Evolutionary conservation across 2,888 invertebrate species (phyloP).

Genomic region (Sphaeridia pumilis): DNA sequence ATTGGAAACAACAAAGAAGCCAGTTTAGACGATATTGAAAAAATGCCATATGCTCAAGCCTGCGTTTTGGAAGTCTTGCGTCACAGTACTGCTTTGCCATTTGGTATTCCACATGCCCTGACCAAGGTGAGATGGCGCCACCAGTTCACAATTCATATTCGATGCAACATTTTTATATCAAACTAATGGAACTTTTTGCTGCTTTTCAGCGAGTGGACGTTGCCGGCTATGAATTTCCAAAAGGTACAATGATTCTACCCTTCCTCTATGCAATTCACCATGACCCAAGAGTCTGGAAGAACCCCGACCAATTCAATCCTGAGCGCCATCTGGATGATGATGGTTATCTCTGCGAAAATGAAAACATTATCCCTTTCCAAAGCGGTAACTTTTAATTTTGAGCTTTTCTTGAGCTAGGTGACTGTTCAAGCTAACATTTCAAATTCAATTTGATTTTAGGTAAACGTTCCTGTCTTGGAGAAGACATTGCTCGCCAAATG

Average conservation of each 20-base stretch:
- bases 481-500: constrained; percentile 65
- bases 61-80: constrained; percentile 66
- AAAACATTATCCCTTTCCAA: constrained; percentile 51
- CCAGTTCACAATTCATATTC: no score
- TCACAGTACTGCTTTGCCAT: constrained; percentile 63
- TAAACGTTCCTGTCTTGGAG: constrained; percentile 73
- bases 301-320: constrained; percentile 73
- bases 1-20: constrained; percentile 33
- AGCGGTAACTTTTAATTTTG: no score
- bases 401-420: no score
- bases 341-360: constrained; percentile 23
- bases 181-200: neutral
- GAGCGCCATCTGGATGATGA: constrained; percentile 65
- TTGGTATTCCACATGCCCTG: constrained; percentile 75
- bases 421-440: no score
- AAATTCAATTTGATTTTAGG: constrained; percentile 44
- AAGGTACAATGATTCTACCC: constrained; percentile 72
- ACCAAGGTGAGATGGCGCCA: no score
- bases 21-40: constrained; percentile 46
- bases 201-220: constrained; percentile 51
- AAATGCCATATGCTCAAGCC: constrained; percentile 55
- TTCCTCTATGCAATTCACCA: constrained; percentile 80
- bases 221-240: constrained; percentile 70
- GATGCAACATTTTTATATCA: no score
- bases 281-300: constrained; percentile 76